These are phyloP conservation scores for Stichodactyla mertensii DNA, from an alignment of 64 coral and sea anemone species.

Conservation along the genomic window DNA sequence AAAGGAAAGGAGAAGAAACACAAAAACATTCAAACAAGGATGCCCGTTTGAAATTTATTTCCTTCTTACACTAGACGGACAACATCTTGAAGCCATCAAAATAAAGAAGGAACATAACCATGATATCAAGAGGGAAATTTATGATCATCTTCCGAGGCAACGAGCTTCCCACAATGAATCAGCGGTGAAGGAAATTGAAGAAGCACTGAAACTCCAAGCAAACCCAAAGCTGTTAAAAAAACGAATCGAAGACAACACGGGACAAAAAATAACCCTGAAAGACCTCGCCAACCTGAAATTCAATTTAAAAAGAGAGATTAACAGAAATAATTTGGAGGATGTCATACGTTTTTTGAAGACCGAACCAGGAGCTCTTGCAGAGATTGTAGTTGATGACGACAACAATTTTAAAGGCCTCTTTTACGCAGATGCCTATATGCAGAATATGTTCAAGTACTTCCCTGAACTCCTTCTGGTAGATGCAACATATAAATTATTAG, in stretches of 20 bases:
- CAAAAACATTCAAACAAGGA: conserved; percentile 45
- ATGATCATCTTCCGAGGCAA: conserved; percentile 26
- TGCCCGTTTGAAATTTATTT: conserved; percentile 49
- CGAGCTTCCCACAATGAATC: background rate
- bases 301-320: conserved; percentile 18
- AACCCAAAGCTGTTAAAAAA: conserved; percentile 39
- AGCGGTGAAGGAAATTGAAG: conserved; percentile 7
- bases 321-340: conserved; percentile 29
- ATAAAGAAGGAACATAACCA: conserved; percentile 32
- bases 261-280: conserved; percentile 42
- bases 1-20: conserved; percentile 35
- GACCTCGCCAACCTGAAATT: conserved; percentile 50
- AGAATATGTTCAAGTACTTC: conserved; percentile 29
- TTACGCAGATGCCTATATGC: conserved; percentile 46
- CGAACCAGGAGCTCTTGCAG: background rate
- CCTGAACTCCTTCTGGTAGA: conserved; percentile 64
- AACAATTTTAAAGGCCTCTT: conserved; percentile 58
- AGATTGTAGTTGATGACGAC: conserved; percentile 50
- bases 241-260: conserved; percentile 16
- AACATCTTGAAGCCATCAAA: conserved; percentile 19
- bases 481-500: conserved; percentile 67
- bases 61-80: conserved; percentile 6
- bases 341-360: conserved; percentile 23
- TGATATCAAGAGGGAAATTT: conserved; percentile 13
- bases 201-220: conserved; percentile 32